A percentile compares a stretch with the other conserved stretches of the same genome.
Conservation (phyloP, 1,140 invertebrate species). For the Oedothorax gibbosus region DNA sequence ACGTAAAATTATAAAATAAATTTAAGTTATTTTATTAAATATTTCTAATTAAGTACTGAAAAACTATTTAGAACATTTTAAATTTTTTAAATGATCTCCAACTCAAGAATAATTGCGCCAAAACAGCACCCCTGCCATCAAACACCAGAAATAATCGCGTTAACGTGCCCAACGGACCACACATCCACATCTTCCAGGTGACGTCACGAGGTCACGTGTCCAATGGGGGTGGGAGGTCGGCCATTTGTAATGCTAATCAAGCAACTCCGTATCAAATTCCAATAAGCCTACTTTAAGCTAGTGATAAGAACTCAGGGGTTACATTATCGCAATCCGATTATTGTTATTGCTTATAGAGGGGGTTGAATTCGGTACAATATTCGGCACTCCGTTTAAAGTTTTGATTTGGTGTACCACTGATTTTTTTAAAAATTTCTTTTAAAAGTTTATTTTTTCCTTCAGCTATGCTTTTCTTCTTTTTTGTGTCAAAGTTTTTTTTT, state of each 20-base stretch:
- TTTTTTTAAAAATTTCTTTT: no score
- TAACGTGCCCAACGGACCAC: constrained; percentile 52
- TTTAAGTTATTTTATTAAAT: no score
- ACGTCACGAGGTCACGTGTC: constrained; percentile 56
- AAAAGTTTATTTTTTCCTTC: no score
- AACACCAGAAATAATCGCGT: constrained; percentile 43
- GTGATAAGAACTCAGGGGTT: constrained; percentile 36
- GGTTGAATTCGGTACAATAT: not conserved
- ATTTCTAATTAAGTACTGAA: no score
- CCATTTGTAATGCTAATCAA: constrained; percentile 61
- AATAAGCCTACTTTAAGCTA: constrained; percentile 48
- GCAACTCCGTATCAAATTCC: constrained; percentile 51
- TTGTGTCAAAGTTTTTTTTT: no score
- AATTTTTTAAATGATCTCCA: not conserved
- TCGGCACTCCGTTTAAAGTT: not conserved
- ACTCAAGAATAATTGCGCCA: not conserved
- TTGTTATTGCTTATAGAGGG: not conserved
- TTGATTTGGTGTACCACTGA: no score
- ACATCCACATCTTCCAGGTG: constrained; percentile 52
- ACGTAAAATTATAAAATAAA: no score
- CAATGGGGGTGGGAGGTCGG: constrained; percentile 16
- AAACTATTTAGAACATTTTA: no score
- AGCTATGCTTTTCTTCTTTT: no score
- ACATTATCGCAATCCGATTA: constrained; percentile 12
- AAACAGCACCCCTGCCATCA: not conserved